phyloP scores from a whole-genome alignment of 2,113 vertebrate species.

The Gnathonemus longibarbis region DNA sequence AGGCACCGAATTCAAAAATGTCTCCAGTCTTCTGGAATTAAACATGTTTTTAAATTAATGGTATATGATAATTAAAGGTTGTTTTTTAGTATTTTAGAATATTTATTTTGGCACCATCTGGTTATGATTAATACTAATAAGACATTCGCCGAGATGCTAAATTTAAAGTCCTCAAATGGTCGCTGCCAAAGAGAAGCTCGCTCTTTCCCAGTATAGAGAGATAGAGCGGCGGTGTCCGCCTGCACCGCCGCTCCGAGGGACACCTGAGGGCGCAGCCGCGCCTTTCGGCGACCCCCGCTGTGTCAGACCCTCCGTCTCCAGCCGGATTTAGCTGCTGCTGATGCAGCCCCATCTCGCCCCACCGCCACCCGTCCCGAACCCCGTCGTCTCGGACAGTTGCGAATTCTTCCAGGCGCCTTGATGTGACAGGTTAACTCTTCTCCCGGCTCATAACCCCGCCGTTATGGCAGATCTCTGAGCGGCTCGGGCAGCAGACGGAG shows the following conservation, averaged over 20 bases:
- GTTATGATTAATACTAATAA: neutral
- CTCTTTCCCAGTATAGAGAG: neutral
- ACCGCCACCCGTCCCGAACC: neutral
- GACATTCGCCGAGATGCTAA: neutral
- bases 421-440: neutral
- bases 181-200: neutral
- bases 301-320: neutral
- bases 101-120: neutral
- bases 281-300: neutral
- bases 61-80: neutral
- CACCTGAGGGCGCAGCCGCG: neutral
- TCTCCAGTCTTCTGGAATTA: neutral
- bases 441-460: neutral
- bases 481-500: neutral
- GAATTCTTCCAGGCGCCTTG: neutral
- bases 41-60: neutral
- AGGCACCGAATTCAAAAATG: neutral
- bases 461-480: neutral
- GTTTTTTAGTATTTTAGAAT: neutral
- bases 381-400: neutral
- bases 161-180: neutral
- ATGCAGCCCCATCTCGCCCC: neutral
- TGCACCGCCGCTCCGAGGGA: neutral
- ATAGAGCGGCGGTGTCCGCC: neutral
- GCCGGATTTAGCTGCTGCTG: conserved; percentile 9